Evolutionary conservation across 2,888 invertebrate genomes (phyloP), one percentile per base, ranked within the genome.

Genomic region (Melipona beecheii): DNA sequence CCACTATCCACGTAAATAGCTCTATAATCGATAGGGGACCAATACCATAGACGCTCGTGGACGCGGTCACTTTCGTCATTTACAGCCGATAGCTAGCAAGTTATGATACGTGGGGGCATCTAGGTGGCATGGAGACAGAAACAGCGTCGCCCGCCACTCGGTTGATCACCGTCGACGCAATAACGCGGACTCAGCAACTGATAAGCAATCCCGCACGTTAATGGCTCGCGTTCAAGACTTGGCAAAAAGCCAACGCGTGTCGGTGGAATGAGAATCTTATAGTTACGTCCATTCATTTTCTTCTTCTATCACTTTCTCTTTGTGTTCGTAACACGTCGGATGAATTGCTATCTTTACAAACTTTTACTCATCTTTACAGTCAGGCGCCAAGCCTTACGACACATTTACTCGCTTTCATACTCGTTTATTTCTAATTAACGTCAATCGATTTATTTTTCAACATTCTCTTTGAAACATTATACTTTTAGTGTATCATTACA

Each of bases 151-250:
- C 56, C 89, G 83, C 86, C 89, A 90, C 89, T 91, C 89, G 90
- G 88, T 86, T 91, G 92, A 91, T 92, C 92, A 92, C 90, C 86
- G 87, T 70, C 80, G 83, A 70, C 79, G 84, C 84, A 87, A 86
- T 91, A 91, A 89, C 90, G 92, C 92, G 87, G 89, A 92, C 92
- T 93, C 92, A 93, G 93, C 92, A 92, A 91, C 92, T 92, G 93
- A 93, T 92, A 92, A 93, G 91, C 91, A 85, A 87, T 89, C 87
- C 89, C 86, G 87, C 88, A 89, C 91, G 90, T 91, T 92, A 93
- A 93, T 92, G 92, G 91, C 80, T 89, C 83, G 86, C 87, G 88
- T 86, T 86, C 89, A 81, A 84, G 84, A 85, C 87, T 89, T 92
- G 93, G 93, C 92, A 81, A 87, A 90, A 91, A 89, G 93, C 93